phyloP scores from a whole-genome alignment of 1,140 invertebrate genomes.

The Microplitis mediator region DNA sequence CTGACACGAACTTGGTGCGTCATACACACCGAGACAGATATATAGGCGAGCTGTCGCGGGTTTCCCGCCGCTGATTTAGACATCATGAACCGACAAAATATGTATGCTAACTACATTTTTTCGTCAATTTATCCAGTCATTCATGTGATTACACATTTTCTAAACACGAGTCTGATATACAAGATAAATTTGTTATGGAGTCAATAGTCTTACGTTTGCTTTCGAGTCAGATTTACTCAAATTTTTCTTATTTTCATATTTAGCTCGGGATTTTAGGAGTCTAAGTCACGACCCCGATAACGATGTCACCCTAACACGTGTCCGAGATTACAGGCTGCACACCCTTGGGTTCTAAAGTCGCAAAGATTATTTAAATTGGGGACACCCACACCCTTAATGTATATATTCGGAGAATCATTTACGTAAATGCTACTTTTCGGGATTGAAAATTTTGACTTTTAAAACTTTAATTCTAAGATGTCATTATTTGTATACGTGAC shows the following conservation, averaged over 20 bases:
- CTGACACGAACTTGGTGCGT: constrained; percentile 50
- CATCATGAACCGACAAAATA: not conserved
- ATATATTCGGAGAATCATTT: constrained; percentile 34
- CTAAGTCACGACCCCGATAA: constrained; percentile 24
- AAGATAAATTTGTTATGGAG: too few species aligned
- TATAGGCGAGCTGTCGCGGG: not conserved
- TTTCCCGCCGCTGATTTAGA: constrained; percentile 1
- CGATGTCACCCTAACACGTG: constrained; percentile 45
- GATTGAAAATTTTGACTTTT: constrained; percentile 38
- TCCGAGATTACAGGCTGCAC: constrained; percentile 56
- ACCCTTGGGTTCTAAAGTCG: constrained; percentile 44
- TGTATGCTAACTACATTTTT: not conserved
- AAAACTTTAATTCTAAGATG: not conserved
- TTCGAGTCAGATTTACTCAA: too few species aligned
- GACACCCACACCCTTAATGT: constrained; percentile 25
- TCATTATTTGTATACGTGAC: constrained; percentile 13
- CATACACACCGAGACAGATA: constrained; percentile 35
- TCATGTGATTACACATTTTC: too few species aligned
- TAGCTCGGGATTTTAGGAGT: not conserved
- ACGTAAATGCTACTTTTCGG: constrained; percentile 35
- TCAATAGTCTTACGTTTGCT: too few species aligned
- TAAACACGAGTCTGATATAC: too few species aligned
- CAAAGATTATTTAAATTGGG: constrained; percentile 59
- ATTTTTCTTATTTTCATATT: not conserved
- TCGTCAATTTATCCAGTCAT: not conserved